These are phyloP conservation scores for human DNA, from an alignment of 2,113 vertebrate genomes.

Conservation along the genomic window DNA sequence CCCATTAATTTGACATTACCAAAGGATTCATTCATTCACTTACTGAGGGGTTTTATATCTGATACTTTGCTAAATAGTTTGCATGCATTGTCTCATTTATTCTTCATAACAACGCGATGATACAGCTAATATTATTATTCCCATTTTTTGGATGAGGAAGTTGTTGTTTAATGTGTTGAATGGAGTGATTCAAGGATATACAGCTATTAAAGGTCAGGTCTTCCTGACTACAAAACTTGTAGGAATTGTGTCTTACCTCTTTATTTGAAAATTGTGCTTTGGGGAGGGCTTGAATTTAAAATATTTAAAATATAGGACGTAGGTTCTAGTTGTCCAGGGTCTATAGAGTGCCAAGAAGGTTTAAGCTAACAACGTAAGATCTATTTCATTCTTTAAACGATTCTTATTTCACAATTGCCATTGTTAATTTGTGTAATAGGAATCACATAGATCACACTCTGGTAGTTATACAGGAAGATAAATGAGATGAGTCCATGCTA, in stretches of 20 bases:
- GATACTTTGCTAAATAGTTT: neutral
- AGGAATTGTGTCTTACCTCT: neutral
- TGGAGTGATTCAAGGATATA: neutral
- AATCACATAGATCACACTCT: constrained; percentile 44
- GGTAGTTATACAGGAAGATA: constrained; percentile 66
- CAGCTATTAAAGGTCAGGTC: neutral
- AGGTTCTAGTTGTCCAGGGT: neutral
- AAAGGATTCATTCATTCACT: neutral
- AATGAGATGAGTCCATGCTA: constrained; percentile 63
- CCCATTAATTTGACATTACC: constrained; percentile 8
- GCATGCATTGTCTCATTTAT: neutral
- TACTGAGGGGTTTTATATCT: neutral
- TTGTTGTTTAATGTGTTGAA: constrained; percentile 3
- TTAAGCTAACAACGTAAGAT: neutral
- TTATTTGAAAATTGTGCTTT: constrained; percentile 1
- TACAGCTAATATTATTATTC: neutral
- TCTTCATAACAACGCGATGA: neutral
- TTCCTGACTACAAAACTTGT: neutral
- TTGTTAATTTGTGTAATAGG: constrained; percentile 54
- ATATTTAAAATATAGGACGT: constrained; percentile 23
- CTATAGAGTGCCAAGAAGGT: neutral
- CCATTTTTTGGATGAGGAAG: neutral
- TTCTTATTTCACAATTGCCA: constrained; percentile 50
- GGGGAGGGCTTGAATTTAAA: constrained; percentile 18
- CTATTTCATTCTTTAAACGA: constrained; percentile 15